These are phyloP conservation scores for Luehdorfia chinensis DNA, from an alignment of 1,140 invertebrate genomes.

Conservation along the genomic window DNA sequence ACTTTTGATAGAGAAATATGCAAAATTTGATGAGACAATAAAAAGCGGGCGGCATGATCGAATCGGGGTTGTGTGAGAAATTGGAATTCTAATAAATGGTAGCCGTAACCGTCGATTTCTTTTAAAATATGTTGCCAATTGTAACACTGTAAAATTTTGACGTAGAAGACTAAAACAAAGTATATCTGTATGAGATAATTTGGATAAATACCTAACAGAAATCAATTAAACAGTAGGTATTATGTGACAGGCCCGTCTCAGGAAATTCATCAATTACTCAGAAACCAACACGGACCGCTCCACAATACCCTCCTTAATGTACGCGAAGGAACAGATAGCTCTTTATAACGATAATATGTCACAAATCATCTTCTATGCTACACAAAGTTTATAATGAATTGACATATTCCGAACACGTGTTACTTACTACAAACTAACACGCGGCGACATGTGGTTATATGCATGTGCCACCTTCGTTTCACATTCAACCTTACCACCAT, in stretches of 20 bases:
- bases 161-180: too few species aligned
- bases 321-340: conserved; percentile 54
- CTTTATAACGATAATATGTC: conserved; percentile 68
- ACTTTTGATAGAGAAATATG: conserved; percentile 15
- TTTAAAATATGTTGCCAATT: background rate
- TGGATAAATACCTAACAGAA: too few species aligned
- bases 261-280: conserved; percentile 59
- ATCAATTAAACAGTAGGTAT: too few species aligned
- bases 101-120: too few species aligned
- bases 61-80: background rate
- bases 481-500: conserved; percentile 30
- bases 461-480: conserved; percentile 23
- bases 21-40: conserved; percentile 17
- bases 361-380: conserved; percentile 69
- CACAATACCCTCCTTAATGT: conserved; percentile 60
- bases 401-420: conserved; percentile 73
- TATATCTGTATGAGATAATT: too few species aligned
- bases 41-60: background rate
- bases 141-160: background rate
- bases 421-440: conserved; percentile 46
- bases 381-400: conserved; percentile 75
- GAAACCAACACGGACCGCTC: conserved; percentile 46
- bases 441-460: conserved; percentile 38
- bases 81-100: background rate
- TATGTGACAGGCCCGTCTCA: too few species aligned